A percentile compares a stretch with the other conserved stretches of the same genome.
These are phyloP conservation scores for Silurus asotus DNA, from an alignment of 2,113 vertebrate species.

Conservation along the genomic window DNA sequence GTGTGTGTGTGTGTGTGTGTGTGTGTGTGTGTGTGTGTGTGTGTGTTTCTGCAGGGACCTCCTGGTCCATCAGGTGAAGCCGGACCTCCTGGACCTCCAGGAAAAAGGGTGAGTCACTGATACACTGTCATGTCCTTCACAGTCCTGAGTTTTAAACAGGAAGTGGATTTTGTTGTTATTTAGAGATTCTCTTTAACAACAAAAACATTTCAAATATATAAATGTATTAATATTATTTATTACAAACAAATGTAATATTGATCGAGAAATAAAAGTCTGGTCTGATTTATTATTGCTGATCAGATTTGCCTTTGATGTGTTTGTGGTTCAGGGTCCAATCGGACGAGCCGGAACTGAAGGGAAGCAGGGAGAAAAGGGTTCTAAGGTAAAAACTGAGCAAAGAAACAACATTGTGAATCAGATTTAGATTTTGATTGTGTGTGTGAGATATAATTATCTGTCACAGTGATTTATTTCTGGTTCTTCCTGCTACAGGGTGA, in stretches of 20 bases:
- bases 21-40: slow-evolving; percentile 27
- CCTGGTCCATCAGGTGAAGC: slow-evolving; percentile 96
- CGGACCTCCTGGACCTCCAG: slow-evolving; percentile 93
- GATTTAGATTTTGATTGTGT: background rate
- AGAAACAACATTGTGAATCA: background rate
- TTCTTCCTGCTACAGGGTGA: slow-evolving; percentile 79
- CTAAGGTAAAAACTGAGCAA: slow-evolving; percentile 78
- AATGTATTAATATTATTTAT: background rate
- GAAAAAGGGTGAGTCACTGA: slow-evolving; percentile 85
- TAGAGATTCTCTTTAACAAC: background rate
- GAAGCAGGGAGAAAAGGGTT: slow-evolving; percentile 93
- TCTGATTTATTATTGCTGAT: background rate
- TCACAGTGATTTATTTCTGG: background rate
- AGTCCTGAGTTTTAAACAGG: background rate
- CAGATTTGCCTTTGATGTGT: slow-evolving; percentile 17
- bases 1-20: background rate
- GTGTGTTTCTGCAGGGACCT: slow-evolving; percentile 80
- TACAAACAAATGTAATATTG: background rate
- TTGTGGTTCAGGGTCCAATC: slow-evolving; percentile 76
- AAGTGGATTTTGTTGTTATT: background rate
- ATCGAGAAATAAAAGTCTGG: background rate
- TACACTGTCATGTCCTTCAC: background rate
- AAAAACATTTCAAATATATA: background rate
- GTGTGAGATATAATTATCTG: background rate
- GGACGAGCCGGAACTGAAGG: slow-evolving; percentile 85